Base-by-base conservation (phyloP, 1,140 invertebrate species). In the Drosophila azteca region DNA sequence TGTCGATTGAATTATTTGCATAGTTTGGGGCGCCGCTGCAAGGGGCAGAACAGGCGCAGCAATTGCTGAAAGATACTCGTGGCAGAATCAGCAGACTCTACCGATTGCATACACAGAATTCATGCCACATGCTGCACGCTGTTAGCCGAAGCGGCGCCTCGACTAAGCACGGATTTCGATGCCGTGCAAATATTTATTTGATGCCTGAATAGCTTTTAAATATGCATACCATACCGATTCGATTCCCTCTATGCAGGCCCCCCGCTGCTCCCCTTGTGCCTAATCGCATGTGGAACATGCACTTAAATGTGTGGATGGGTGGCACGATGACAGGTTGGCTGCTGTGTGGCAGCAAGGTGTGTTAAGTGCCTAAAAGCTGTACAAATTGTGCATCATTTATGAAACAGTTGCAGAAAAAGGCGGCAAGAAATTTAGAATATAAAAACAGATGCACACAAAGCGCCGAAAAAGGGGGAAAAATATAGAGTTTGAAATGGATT, bases 1-100 rank as follows among this genome's bases (percentile, higher is more conserved):
- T 88, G 83, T 88, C 78, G 87, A 88, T 87, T 87, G 83, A 87
- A 87, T 87, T 87, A 87, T 87, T 87, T 87, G 82, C 82, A 87
- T 87, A 87, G 82, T 87, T 87, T 87, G 60, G 69, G 74, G 74
- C 61, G 70, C 58, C 61, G 35, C 52, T 43, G 46, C 69, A 69
- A 11, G 35, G 1, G 11, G 11, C 4, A 20, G 17, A 20, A 20
- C 17, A 20, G 17, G 35, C 11, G 0, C 35, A 39, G 35, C 11
- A 22, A 54, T 54, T 7, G 43, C 65, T 13, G 39, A 73, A 82
- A 78, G 64, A 82, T 79, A 63, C 17, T 20, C 17, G 17, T 20
- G 17, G 71, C 64, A 35, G 52, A n/a, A n/a, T n/a, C 65, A 46
- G 39, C 65, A 43, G 39, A 63, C 54, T 43, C 44, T 24, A 29